phyloP scores from a whole-genome alignment of 2,797 vertebrate species.

The Notolabrus celidotus region DNA sequence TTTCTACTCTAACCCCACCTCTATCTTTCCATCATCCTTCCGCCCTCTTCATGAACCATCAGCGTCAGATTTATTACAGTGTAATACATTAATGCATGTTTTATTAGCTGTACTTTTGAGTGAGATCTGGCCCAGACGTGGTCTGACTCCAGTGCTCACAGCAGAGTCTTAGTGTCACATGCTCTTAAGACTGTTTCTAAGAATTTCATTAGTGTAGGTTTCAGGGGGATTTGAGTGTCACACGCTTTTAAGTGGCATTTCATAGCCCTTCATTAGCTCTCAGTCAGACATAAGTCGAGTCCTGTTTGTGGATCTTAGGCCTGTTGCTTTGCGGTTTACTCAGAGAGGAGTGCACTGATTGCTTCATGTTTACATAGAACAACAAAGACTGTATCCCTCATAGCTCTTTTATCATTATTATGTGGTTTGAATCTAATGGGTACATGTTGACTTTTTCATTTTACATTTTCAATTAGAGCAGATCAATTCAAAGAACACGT shows the following conservation, averaged over 20 bases:
- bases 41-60: slow-evolving; percentile 21
- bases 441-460: no score
- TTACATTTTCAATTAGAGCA: no score
- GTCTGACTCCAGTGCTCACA: slow-evolving; percentile 33
- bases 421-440: not conserved
- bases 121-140: not conserved
- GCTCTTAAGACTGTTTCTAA: slow-evolving; percentile 61
- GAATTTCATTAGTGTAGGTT: slow-evolving; percentile 71
- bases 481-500: no score
- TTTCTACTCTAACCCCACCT: not conserved
- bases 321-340: slow-evolving; percentile 8
- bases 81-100: slow-evolving; percentile 33
- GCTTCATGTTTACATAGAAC: not conserved
- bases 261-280: slow-evolving; percentile 34
- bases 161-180: slow-evolving; percentile 59
- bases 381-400: no score
- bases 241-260: slow-evolving; percentile 42
- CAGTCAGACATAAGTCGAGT: slow-evolving; percentile 35
- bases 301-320: slow-evolving; percentile 7
- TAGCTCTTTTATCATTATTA: not conserved
- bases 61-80: slow-evolving; percentile 20
- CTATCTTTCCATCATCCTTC: slow-evolving; percentile 37
- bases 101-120: slow-evolving; percentile 18
- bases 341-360: not conserved
- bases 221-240: slow-evolving; percentile 61